Conservation (phyloP, 2,797 vertebrate genomes). For the Phaenicophaeus curvirostris region DNA sequence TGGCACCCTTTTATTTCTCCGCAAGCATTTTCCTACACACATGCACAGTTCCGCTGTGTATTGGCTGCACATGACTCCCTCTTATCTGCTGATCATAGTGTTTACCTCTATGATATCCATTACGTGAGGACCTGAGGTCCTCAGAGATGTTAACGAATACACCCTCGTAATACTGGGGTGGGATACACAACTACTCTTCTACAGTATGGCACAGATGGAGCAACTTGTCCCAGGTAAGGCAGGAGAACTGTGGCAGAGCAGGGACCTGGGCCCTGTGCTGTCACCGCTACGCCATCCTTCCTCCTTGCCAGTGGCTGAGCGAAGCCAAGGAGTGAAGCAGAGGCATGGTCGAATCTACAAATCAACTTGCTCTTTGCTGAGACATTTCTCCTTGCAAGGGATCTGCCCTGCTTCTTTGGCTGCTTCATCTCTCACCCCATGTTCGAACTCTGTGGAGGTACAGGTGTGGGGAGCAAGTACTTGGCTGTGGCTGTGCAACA, state of each 20-base stretch:
- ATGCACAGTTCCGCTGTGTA: not conserved
- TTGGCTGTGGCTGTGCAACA: fast-evolving
- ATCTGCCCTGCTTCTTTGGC: fast-evolving
- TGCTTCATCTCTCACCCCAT: fast-evolving
- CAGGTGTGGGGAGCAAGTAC: fast-evolving
- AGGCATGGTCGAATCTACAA: not conserved
- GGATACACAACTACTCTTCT: not conserved
- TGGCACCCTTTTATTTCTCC: not conserved
- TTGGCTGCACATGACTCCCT: not conserved
- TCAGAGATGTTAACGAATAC: not conserved
- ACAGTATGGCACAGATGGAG: not conserved
- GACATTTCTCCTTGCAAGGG: not conserved
- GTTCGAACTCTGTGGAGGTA: fast-evolving
- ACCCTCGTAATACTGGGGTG: fast-evolving
- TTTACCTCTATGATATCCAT: conserved; percentile 6
- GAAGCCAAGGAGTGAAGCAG: not conserved
- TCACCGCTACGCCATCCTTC: fast-evolving
- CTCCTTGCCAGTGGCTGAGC: not conserved
- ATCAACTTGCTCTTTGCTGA: not conserved
- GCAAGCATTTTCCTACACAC: not conserved
- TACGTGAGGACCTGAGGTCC: not conserved
- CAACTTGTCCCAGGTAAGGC: fast-evolving
- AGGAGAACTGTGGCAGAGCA: fast-evolving
- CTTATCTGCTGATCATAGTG: not conserved
- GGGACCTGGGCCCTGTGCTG: fast-evolving